These are phyloP conservation scores for Nomada hirtipes DNA, from an alignment of 2,888 invertebrate genomes.

Conservation along the genomic window DNA sequence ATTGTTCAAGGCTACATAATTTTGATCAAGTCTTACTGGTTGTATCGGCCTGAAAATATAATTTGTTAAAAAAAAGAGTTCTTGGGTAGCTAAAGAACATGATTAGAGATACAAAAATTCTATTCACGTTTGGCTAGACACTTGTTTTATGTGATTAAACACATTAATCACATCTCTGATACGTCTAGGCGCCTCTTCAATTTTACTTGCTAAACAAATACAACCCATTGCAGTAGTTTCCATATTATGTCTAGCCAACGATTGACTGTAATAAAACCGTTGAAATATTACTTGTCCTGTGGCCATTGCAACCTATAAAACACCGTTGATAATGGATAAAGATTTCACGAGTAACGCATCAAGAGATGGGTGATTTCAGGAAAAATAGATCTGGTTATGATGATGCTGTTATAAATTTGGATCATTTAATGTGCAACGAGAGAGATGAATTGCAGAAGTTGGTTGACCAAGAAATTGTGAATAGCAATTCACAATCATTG, in stretches of 20 bases:
- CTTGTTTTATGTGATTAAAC: slow-evolving; percentile 98
- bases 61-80: not conserved
- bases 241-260: slow-evolving; percentile 98
- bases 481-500: slow-evolving; percentile 72
- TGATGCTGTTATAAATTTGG: slow-evolving; percentile 77
- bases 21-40: slow-evolving; percentile 96
- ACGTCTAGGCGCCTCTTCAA: slow-evolving; percentile 98
- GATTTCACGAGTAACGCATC: not conserved
- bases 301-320: slow-evolving; percentile 96
- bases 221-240: slow-evolving; percentile 99
- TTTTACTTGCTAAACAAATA: slow-evolving; percentile 98
- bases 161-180: slow-evolving; percentile 99
- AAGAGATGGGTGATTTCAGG: slow-evolving; percentile 55
- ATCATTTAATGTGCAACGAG: slow-evolving; percentile 76
- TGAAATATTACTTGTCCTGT: slow-evolving; percentile 99
- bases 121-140: slow-evolving; percentile 94
- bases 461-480: slow-evolving; percentile 72
- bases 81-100: not conserved
- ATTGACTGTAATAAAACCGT: slow-evolving; percentile 99
- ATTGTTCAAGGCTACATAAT: slow-evolving; percentile 97
- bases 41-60: slow-evolving; percentile 88
- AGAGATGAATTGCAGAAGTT: slow-evolving; percentile 75
- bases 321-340: slow-evolving; percentile 21
- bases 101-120: slow-evolving; percentile 2
- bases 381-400: slow-evolving; percentile 62